Conservation (phyloP, 2,113 vertebrate species). For the Gadus macrocephalus region DNA sequence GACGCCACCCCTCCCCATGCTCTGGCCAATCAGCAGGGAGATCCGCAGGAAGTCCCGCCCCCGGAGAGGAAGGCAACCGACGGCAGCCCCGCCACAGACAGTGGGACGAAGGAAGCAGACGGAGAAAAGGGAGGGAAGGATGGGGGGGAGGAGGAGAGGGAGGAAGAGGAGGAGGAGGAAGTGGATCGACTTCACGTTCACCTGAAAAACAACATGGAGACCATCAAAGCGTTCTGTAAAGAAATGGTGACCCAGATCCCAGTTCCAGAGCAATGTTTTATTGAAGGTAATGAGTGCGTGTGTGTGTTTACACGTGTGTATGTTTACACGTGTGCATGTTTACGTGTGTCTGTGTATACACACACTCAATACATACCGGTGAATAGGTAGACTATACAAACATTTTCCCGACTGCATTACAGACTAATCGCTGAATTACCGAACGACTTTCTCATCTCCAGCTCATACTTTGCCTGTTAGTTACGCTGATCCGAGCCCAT, state of each 20-base stretch:
- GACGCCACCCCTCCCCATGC: constrained; percentile 67
- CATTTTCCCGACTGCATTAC: no score
- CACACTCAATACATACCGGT: neutral
- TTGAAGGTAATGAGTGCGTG: constrained; percentile 80
- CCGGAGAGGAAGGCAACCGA: constrained; percentile 7
- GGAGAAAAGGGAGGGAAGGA: constrained; percentile 28
- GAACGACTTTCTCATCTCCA: no score
- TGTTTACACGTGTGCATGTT: neutral
- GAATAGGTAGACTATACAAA: no score
- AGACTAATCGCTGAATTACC: no score
- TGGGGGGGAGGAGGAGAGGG: constrained; percentile 22
- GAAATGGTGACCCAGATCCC: constrained; percentile 83
- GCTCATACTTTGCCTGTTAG: no score
- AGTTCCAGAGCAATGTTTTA: constrained; percentile 83
- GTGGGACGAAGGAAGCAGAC: constrained; percentile 14
- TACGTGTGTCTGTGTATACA: constrained; percentile 1
- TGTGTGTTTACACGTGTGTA: neutral
- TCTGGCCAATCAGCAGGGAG: constrained; percentile 52
- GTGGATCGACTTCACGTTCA: constrained; percentile 83
- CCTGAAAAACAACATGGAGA: constrained; percentile 82
- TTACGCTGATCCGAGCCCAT: no score
- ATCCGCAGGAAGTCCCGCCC: constrained; percentile 26
- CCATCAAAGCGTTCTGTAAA: constrained; percentile 77
- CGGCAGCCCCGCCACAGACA: constrained; percentile 15
- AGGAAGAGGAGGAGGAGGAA: constrained; percentile 43